A percentile compares a stretch with the other conserved stretches of the same genome.
These are phyloP conservation scores for Vulpes lagopus DNA, from an alignment of 2,113 vertebrate genomes.

Conservation along the genomic window DNA sequence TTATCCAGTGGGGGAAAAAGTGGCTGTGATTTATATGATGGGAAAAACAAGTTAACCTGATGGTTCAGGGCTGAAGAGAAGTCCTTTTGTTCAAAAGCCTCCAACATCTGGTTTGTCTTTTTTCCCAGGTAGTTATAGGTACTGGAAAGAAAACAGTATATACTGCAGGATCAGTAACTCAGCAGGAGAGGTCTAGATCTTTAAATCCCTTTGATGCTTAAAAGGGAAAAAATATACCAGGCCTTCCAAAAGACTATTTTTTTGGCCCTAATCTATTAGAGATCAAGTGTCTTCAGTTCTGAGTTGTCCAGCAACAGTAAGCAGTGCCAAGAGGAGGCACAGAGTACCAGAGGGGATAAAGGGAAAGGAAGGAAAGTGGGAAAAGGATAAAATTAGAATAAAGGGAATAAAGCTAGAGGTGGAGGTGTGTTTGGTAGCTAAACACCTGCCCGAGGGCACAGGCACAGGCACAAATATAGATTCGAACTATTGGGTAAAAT, in stretches of 20 bases:
- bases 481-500: not conserved
- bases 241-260: not conserved
- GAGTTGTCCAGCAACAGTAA: not conserved
- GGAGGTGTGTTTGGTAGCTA: not conserved
- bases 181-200: not conserved
- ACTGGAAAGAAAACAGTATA: conserved; percentile 84
- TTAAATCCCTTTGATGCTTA: not conserved
- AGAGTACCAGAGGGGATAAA: not conserved
- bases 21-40: not conserved
- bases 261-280: not conserved
- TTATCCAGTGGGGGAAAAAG: not conserved
- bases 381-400: not conserved
- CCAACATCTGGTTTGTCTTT: conserved; percentile 88
- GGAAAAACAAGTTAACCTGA: conserved; percentile 89
- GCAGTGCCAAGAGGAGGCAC: not conserved
- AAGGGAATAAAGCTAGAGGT: not conserved
- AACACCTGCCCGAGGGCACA: not conserved
- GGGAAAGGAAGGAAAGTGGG: not conserved
- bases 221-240: not conserved
- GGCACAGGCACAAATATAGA: not conserved
- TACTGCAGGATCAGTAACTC: conserved; percentile 37
- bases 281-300: not conserved
- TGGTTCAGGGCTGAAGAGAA: conserved; percentile 87
- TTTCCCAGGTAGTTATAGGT: conserved; percentile 96
- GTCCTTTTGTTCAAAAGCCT: conserved; percentile 90